Evolutionary conservation across 2,797 vertebrate species (phyloP), one percentile per base, ranked within the genome.

Genomic region (Podargus strigoides): DNA sequence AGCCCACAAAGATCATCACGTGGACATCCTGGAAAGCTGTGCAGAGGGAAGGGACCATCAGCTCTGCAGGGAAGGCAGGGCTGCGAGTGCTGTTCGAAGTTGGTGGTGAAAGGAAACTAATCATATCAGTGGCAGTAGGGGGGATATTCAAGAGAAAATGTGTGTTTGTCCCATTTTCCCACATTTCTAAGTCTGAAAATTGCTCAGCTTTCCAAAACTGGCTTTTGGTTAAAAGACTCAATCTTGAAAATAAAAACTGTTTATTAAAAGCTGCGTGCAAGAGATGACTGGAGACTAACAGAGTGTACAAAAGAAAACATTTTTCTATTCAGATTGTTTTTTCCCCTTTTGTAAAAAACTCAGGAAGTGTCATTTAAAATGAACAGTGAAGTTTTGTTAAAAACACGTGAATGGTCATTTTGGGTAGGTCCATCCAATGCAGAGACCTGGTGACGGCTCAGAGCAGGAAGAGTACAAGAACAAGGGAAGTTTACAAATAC

Each of bases 1-100:
- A 99, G 32, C 99, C 99, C 94, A 99, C 98, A 93, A 99, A 99
- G 96, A 99, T 99, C 99, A 99, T 99, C 96, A 99, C 99, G 0
- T 99, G 99, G 87, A 99, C 99, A 0, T 99, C 99, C 97, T 99
- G 99, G 96, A 99, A 99, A 88, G 99, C 99, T 99, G 97, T 46
- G 84, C 37, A 20, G 27, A 83, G 66, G 74, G 77, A 87, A 96
- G 59, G 11, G 41, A 76, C 16, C 1, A 1, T 93, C 76, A 94
- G 41, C 27, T 70, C 36, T 69, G 47, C 0, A 1, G 64, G n/a
- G 8, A 53, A 28, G 69, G 15, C 42, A 73, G 15, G 47, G 73
- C 58, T 83, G 26, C 2, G 5, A 87, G 58, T 53, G 39, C 30
- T 15, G 3, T 5, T 7, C 63, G 55, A 44, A 59, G 70, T 41